Conservation (phyloP, 2,888 invertebrate genomes). For the Hemaris fuciformis region DNA sequence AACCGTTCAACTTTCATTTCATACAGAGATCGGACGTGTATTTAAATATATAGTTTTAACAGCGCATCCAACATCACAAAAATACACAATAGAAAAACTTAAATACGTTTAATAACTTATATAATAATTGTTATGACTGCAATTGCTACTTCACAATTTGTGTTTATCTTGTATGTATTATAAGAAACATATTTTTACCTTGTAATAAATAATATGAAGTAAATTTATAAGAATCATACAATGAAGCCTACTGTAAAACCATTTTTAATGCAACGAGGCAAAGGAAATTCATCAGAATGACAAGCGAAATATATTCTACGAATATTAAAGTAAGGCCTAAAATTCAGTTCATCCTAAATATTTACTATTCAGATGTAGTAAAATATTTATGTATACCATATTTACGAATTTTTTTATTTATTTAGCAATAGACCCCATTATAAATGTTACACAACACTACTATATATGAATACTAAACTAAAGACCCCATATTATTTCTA, state of each 20-base stretch:
- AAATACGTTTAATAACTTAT: background rate
- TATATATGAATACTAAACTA: background rate
- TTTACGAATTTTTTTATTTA: background rate
- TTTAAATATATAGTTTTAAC: constrained; percentile 19
- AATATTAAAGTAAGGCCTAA: background rate
- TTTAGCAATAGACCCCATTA: background rate
- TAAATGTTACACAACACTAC: background rate
- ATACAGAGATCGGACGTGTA: constrained; percentile 28
- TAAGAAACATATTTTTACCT: background rate
- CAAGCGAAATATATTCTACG: background rate
- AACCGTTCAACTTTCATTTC: constrained; percentile 2
- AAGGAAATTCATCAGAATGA: no score
- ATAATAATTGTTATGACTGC: background rate
- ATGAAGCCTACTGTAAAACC: background rate
- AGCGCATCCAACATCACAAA: constrained; percentile 23
- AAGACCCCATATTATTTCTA: background rate
- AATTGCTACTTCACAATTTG: background rate
- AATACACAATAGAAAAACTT: constrained; percentile 1
- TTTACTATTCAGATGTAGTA: background rate
- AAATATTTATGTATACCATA: background rate
- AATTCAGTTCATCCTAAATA: background rate
- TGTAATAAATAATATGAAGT: background rate
- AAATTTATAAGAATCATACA: background rate
- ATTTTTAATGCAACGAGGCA: no score
- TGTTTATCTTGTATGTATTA: background rate